These are phyloP conservation scores for Ethmia dodecea DNA, from an alignment of 2,888 invertebrate genomes.

Conservation along the genomic window DNA sequence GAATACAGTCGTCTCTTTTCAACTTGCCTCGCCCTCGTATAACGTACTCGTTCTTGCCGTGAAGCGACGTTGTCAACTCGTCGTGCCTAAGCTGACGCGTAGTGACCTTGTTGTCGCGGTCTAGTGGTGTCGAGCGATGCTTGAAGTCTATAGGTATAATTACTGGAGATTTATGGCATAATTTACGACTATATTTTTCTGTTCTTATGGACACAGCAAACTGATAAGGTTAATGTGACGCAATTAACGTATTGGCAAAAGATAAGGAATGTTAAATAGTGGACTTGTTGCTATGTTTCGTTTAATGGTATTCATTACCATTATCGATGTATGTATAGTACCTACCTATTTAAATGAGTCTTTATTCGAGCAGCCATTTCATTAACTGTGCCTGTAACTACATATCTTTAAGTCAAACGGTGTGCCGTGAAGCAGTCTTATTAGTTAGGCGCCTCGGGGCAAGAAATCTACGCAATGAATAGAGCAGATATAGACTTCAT, in stretches of 20 bases:
- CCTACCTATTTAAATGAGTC: too few species aligned
- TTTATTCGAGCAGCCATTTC: too few species aligned
- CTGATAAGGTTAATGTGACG: conserved; percentile 16
- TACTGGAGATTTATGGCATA: conserved; percentile 38
- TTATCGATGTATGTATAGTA: too few species aligned
- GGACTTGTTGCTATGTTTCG: too few species aligned
- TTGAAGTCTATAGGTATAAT: conserved; percentile 45
- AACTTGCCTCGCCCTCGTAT: conserved; percentile 7
- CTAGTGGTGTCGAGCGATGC: conserved; percentile 36
- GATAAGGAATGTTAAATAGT: too few species aligned
- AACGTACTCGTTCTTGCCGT: conserved; percentile 30
- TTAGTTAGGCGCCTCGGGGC: too few species aligned
- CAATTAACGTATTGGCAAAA: conserved; percentile 13
- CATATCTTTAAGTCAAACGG: too few species aligned
- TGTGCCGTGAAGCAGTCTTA: too few species aligned
- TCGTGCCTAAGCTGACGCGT: conserved; percentile 21
- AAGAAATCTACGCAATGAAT: too few species aligned
- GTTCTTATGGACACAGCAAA: conserved; percentile 3
- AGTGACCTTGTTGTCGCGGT: conserved; percentile 65
- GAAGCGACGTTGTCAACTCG: conserved; percentile 11
- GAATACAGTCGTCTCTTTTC: conserved; percentile 43
- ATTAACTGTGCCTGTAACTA: too few species aligned
- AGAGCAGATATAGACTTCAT: too few species aligned
- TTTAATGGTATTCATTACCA: too few species aligned
- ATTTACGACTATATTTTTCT: conserved; percentile 29